Base-by-base conservation (phyloP, 2,113 vertebrate species). In the Chauna torquata region DNA sequence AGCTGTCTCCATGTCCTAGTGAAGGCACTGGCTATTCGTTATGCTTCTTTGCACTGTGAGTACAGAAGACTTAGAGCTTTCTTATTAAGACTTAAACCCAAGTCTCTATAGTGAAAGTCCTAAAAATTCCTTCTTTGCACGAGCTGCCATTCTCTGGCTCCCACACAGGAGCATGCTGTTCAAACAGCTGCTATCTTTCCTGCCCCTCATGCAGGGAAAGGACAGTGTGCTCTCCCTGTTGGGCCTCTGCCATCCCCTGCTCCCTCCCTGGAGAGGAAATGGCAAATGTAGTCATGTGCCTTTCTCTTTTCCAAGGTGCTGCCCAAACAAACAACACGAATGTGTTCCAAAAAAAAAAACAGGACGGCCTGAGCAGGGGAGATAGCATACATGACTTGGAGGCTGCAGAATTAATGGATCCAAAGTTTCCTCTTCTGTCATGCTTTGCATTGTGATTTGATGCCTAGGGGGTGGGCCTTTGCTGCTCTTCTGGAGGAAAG, bases 21-120 rank as follows among this genome's bases (percentile, higher is more conserved):
- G 58, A 66, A 89, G 19, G 11, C 19, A 12, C 25, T 87, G 40
- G 11, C 28, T 87, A 23, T 54, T 70, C 25, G 4, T 52, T 79
- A 16, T 1, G 1, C 70, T 54, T 5, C 49, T 70, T 40, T 54
- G 25, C 3, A 1, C 5, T 34, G 15, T 40, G 25, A 50, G n/a
- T 28, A 42, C 62, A 38, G 24, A 23, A 38, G 34, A 42, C 54
- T n/a, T 52, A 32, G 27, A 16, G 3, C 2, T 61, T 59, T 78
- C 74, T 69, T 20, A 9, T 12, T 9, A 6, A 57, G 38, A 36
- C 38, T 77, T 76, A 45, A 85, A 52, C 54, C 25, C 11, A 36
- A 57, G 16, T 62, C 12, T 90, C 17, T 9, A 1, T 1, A 49
- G 25, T 49, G 52, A 44, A 79, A 52, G 57, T 40, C 44, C 49